phyloP scores from a whole-genome alignment of 2,797 vertebrate genomes.

The Sebastes itinus region DNA sequence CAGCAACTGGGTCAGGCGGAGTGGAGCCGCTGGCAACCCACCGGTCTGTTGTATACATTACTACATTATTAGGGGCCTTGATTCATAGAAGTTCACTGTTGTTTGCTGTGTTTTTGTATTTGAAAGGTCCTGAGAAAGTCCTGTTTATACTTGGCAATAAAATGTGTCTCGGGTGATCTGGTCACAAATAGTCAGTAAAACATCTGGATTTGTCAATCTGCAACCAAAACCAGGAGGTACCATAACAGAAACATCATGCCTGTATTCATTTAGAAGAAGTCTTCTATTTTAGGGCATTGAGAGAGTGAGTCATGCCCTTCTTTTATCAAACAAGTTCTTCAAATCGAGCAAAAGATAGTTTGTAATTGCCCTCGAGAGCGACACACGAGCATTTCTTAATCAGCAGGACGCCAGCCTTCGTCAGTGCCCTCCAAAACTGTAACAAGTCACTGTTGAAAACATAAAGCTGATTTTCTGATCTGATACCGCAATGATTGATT shows the following conservation, averaged over 20 bases:
- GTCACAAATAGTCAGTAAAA: background rate
- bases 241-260: background rate
- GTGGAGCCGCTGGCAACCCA: conserved; percentile 31
- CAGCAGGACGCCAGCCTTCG: background rate
- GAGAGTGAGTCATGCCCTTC: background rate
- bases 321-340: background rate
- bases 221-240: background rate
- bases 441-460: background rate
- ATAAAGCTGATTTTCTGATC: background rate
- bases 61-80: background rate
- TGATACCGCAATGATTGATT: background rate
- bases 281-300: background rate
- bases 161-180: background rate
- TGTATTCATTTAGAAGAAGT: background rate
- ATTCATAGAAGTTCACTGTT: background rate
- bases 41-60: background rate
- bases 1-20: conserved; percentile 39
- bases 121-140: background rate
- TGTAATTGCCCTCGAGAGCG: background rate
- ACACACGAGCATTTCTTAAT: background rate
- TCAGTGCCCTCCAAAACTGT: background rate
- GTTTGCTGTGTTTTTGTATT: background rate
- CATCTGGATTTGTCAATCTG: background rate
- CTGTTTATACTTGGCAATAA: background rate
- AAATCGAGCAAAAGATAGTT: background rate